Conservation (phyloP, 2,888 invertebrate genomes). For the Cetonia aurata region DNA sequence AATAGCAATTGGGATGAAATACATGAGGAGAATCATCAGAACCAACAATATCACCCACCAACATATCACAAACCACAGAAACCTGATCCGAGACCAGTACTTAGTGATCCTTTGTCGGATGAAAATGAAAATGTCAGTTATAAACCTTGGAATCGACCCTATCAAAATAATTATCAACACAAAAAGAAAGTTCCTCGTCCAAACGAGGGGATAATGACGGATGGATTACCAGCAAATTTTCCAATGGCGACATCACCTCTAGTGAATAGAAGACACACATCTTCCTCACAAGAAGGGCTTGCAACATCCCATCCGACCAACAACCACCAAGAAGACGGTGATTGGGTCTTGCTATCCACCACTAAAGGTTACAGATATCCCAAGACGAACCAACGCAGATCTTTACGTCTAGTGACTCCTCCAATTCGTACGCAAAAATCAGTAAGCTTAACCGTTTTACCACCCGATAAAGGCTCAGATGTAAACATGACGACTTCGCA, state of each 20-base stretch:
- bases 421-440: slow-evolving; percentile 58
- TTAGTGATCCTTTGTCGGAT: slow-evolving; percentile 28
- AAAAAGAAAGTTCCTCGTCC: not conserved
- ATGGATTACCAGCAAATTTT: slow-evolving; percentile 70
- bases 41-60: slow-evolving; percentile 46
- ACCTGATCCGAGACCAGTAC: slow-evolving; percentile 42
- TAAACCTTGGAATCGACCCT: slow-evolving; percentile 17
- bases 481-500: slow-evolving; percentile 78
- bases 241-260: slow-evolving; percentile 56
- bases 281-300: slow-evolving; percentile 62
- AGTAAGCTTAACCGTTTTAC: slow-evolving; percentile 77
- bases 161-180: not conserved
- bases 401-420: slow-evolving; percentile 55
- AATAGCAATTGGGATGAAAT: slow-evolving; percentile 65
- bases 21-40: slow-evolving; percentile 53
- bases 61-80: slow-evolving; percentile 43
- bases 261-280: slow-evolving; percentile 1
- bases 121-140: slow-evolving; percentile 5
- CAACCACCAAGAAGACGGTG: slow-evolving; percentile 75
- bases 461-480: slow-evolving; percentile 73
- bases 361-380: slow-evolving; percentile 80
- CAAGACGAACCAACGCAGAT: slow-evolving; percentile 58
- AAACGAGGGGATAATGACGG: slow-evolving; percentile 66
- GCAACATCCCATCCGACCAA: slow-evolving; percentile 71
- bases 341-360: slow-evolving; percentile 83